Evolutionary conservation across 2,888 invertebrate species (phyloP).

Genomic region (Dasypogon diadema): DNA sequence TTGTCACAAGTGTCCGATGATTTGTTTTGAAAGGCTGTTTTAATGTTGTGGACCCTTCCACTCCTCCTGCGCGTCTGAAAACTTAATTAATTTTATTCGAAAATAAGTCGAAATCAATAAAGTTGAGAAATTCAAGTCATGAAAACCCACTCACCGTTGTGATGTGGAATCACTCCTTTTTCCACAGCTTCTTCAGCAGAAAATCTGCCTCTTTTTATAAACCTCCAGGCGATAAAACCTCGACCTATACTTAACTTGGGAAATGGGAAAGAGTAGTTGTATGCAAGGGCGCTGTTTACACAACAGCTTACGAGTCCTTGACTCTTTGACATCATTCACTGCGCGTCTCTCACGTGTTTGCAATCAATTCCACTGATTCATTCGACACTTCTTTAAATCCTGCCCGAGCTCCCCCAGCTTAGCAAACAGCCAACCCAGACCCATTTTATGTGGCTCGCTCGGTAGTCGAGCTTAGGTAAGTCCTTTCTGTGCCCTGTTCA

Average conservation of each 20-base stretch:
- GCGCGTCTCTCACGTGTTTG: constrained; percentile 15
- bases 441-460: too few species aligned
- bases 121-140: too few species aligned
- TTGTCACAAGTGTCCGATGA: too few species aligned
- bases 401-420: neutral
- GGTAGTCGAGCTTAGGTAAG: too few species aligned
- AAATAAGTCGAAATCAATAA: too few species aligned
- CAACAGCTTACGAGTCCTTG: constrained; percentile 27
- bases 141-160: too few species aligned
- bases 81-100: too few species aligned
- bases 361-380: constrained; percentile 30
- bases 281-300: constrained; percentile 13
- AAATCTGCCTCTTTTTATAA: neutral
- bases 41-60: too few species aligned
- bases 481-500: too few species aligned
- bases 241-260: neutral
- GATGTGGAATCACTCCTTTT: too few species aligned
- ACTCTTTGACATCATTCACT: constrained; percentile 30
- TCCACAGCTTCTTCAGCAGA: neutral
- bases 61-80: too few species aligned
- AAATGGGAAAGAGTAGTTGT: neutral
- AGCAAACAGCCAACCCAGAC: neutral
- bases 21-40: too few species aligned
- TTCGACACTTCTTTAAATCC: constrained; percentile 15
- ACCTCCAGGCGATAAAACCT: neutral